These are phyloP conservation scores for Machimus rusticus DNA, from an alignment of 2,888 invertebrate genomes.

Conservation along the genomic window DNA sequence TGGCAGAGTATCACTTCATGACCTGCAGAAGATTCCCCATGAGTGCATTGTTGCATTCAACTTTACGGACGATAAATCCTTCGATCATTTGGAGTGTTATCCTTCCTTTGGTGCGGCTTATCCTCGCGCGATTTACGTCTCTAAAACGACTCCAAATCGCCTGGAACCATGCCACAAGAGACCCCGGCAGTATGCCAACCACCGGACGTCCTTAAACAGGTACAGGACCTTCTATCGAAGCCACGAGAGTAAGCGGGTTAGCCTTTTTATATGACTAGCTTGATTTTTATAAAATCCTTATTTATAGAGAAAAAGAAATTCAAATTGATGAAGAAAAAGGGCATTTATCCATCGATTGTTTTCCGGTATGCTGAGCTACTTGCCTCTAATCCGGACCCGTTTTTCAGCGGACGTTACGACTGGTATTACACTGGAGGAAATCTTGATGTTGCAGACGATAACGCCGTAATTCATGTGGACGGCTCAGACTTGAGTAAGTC, in stretches of 20 bases:
- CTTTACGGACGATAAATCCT: neutral
- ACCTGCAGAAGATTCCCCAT: neutral
- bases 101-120: neutral
- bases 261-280: neutral
- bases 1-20: neutral
- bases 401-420: conserved; percentile 57
- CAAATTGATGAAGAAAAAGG: conserved; percentile 48
- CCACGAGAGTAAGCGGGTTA: neutral
- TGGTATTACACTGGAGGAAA: conserved; percentile 60
- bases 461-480: conserved; percentile 52
- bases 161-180: neutral
- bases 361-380: conserved; percentile 50
- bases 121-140: neutral
- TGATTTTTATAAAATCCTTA: neutral
- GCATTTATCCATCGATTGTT: conserved; percentile 48
- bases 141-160: neutral
- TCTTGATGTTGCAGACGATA: conserved; percentile 47
- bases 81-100: neutral
- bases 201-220: neutral
- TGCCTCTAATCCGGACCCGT: conserved; percentile 53
- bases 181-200: neutral
- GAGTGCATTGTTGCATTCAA: neutral
- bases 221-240: neutral
- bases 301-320: conserved; percentile 48
- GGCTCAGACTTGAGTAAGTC: neutral